Evolutionary conservation across 1,140 invertebrate species (phyloP), one percentile per base, ranked within the genome.

Genomic region (Armadillidium nasatum): DNA sequence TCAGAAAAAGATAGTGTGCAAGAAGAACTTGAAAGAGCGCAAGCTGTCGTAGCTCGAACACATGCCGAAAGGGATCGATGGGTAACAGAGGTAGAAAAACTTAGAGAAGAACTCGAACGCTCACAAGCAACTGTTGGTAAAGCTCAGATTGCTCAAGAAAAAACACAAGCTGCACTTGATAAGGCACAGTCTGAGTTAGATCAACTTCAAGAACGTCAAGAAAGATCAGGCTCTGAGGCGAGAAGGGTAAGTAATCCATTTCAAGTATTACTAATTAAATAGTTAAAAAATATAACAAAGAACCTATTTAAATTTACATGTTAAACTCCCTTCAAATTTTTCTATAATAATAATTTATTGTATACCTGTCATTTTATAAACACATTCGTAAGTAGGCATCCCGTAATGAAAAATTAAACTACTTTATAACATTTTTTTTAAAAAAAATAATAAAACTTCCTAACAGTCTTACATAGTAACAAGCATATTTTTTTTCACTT

Each of bases 141-240:
- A 85, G 91, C 92, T 70, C 94, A 96, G 85, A 85, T 94, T 71
- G 93, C 94, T 82, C 92, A 94, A 83, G 94, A 96, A 83, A 96
- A 96, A 85, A 85, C 94, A 46, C 94, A 96, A 84, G 91, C 92
- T 77, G 87, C 91, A 10, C 85, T 95, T 75, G 94, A 96, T 84
- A 93, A 95, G 82, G 90, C 93, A 0, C 94, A 96, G 84, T 92
- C 91, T 73, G 94, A 96, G 82, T 89, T 92, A n/a, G 94, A 96
- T 85, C 92, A 94, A 82, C 85, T 94, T 7, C 93, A 95, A 84
- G 94, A 96, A 83, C 91, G 90, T 80, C 84, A 93, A 67, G 93
- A 95, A 83, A 93, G 94, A 84, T 87, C 90, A 19, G 88, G 90
- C 76, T 88, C 88, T 50, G 94, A 95, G 88, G 88, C 91, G 68